Evolutionary conservation across 2,113 vertebrate species (phyloP).

Genomic region (Phaetusa simplex): DNA sequence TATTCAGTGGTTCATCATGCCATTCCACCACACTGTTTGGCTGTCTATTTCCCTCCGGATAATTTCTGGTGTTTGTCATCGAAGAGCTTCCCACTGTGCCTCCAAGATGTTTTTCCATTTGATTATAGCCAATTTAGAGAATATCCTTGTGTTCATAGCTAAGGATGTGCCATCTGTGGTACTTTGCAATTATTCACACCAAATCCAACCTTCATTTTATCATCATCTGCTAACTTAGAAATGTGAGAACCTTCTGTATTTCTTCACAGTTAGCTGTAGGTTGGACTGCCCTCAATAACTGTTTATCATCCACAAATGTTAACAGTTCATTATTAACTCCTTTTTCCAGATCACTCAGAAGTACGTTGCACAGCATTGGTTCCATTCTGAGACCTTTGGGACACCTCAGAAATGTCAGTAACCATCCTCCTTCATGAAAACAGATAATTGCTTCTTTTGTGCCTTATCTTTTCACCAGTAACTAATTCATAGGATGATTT

Average conservation of each 20-base stretch:
- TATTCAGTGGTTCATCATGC: not conserved
- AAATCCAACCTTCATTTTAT: not conserved
- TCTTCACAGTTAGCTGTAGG: not conserved
- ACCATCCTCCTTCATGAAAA: not conserved
- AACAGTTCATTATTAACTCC: not conserved
- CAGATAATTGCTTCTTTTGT: not conserved
- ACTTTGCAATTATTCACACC: constrained; percentile 1
- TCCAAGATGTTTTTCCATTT: not conserved
- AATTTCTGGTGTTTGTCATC: not conserved
- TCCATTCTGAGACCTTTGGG: not conserved
- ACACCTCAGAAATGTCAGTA: not conserved
- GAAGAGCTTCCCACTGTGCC: not conserved
- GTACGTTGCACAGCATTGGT: not conserved
- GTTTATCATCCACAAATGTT: not conserved
- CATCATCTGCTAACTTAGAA: not conserved
- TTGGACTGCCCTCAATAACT: not conserved
- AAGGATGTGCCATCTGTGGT: constrained; percentile 8
- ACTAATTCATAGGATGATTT: not conserved
- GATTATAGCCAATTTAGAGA: constrained; percentile 8
- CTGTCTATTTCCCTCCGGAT: not conserved
- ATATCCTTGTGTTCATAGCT: not conserved
- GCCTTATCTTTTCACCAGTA: not conserved
- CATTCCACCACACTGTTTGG: not conserved
- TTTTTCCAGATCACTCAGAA: not conserved
- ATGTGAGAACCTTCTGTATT: constrained; percentile 1